Conservation (phyloP, 2,797 vertebrate genomes). For the Peromyscus nudipes region DNA sequence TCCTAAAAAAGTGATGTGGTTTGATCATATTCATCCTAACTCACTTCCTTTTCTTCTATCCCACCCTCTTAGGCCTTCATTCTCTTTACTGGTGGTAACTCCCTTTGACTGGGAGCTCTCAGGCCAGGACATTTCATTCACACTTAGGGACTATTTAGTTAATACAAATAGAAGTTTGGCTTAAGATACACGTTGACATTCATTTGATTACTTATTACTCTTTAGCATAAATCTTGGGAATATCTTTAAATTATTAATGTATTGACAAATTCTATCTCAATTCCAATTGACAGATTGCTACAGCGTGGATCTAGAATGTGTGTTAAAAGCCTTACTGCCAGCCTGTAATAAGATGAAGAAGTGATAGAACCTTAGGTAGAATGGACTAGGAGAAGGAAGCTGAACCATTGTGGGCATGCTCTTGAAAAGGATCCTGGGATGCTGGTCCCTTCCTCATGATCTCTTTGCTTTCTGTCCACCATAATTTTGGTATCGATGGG, state of each 20-base stretch:
- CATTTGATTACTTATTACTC: neutral
- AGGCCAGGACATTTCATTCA: neutral
- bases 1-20: neutral
- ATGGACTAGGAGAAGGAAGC: neutral
- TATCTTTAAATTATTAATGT: constrained; percentile 27
- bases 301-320: neutral
- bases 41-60: neutral
- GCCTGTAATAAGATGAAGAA: neutral
- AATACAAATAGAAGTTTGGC: neutral
- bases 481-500: neutral
- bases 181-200: neutral
- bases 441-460: neutral
- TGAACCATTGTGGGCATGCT: neutral
- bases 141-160: neutral
- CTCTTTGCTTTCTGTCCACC: neutral
- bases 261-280: neutral
- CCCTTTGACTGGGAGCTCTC: neutral
- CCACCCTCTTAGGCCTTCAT: neutral
- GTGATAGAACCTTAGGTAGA: neutral
- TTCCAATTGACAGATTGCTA: neutral
- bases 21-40: neutral
- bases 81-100: neutral
- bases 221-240: constrained; percentile 32
- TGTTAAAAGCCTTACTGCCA: neutral
- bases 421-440: neutral